Conservation (phyloP, 2,797 vertebrate species). For the Lepidocolaptes lacrymiger region DNA sequence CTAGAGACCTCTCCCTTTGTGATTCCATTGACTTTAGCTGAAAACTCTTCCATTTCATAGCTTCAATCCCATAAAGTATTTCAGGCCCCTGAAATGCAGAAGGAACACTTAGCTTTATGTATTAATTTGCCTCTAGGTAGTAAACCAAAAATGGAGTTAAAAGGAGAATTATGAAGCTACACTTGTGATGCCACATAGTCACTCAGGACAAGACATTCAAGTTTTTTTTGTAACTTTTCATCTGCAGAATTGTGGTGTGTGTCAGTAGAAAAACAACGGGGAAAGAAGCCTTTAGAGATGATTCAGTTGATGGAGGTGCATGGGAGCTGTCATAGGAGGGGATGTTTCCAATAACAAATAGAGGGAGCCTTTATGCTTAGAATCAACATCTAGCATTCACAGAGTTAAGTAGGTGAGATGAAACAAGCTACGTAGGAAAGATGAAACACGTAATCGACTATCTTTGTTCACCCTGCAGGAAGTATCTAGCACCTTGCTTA, state of each 20-base stretch:
- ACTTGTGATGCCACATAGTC: neutral
- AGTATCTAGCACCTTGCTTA: rapidly evolving
- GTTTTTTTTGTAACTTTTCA: neutral
- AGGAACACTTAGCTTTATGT: rapidly evolving
- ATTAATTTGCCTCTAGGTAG: neutral
- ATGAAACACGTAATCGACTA: neutral
- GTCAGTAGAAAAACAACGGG: neutral
- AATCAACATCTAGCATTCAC: neutral
- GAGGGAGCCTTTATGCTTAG: rapidly evolving
- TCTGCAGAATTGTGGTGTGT: rapidly evolving
- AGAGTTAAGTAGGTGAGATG: neutral
- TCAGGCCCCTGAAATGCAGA: neutral
- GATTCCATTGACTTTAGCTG: neutral
- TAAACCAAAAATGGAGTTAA: neutral
- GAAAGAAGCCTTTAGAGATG: neutral
- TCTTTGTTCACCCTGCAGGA: neutral
- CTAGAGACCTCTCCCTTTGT: neutral
- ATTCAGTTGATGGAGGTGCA: neutral
- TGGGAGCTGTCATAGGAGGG: neutral
- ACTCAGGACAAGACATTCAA: neutral
- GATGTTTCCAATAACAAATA: neutral
- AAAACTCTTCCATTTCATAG: neutral
- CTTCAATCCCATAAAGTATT: neutral
- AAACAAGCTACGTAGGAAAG: neutral
- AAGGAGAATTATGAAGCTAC: neutral